A percentile compares a stretch with the other conserved stretches of the same genome.
phyloP scores from a whole-genome alignment of 2,888 invertebrate genomes.

The Maniola hyperantus region DNA sequence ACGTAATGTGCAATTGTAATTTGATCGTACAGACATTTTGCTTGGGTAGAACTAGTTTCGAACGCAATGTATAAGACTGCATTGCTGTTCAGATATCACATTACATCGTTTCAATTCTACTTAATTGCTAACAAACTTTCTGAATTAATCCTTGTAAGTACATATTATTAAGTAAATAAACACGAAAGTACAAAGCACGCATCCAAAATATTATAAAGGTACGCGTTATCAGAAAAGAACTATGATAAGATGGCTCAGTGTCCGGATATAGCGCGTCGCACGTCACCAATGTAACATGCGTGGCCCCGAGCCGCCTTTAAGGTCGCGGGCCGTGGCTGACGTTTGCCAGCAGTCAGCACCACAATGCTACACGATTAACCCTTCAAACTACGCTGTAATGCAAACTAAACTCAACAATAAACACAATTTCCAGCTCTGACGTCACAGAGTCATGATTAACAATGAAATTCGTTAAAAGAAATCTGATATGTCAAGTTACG shows the following conservation, averaged over 20 bases:
- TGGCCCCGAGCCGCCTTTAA: conserved; percentile 75
- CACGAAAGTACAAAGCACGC: neutral
- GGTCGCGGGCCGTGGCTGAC: conserved; percentile 67
- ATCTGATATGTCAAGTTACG: neutral
- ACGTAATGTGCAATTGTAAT: conserved; percentile 43
- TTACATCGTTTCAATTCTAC: conserved; percentile 11
- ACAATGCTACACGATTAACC: conserved; percentile 81
- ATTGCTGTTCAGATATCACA: conserved; percentile 15
- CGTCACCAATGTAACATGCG: conserved; percentile 56
- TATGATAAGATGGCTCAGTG: conserved; percentile 32
- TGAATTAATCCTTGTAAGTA: neutral
- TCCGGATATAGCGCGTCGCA: conserved; percentile 44
- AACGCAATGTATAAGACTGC: conserved; percentile 42
- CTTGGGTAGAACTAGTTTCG: conserved; percentile 44
- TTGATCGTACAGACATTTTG: conserved; percentile 27
- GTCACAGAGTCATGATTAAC: neutral
- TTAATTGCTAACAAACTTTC: neutral
- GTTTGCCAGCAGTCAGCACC: conserved; percentile 79
- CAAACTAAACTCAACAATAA: neutral
- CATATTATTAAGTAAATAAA: neutral
- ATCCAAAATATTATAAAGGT: conserved; percentile 12
- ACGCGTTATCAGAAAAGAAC: conserved; percentile 19
- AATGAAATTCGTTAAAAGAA: neutral
- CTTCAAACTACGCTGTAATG: conserved; percentile 15
- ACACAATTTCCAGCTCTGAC: neutral